Conservation (phyloP, 2,888 invertebrate species). For the Calliopum simillimum region DNA sequence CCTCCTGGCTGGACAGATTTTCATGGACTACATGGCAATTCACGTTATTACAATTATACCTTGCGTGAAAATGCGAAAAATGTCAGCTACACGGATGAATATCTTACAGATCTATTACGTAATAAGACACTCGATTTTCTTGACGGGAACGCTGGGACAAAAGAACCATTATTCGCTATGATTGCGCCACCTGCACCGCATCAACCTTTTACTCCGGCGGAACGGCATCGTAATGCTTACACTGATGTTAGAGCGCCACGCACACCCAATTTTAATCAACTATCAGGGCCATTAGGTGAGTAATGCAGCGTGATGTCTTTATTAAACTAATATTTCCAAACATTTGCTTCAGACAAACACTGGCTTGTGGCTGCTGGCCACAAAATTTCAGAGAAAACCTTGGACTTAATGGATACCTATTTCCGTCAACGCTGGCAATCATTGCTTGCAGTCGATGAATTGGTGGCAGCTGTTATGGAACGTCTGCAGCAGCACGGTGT, state of each 20-base stretch:
- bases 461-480: slow-evolving; percentile 76
- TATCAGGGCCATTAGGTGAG: slow-evolving; percentile 58
- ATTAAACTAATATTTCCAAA: slow-evolving; percentile 1
- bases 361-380: slow-evolving; percentile 78
- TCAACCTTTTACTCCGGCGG: slow-evolving; percentile 86
- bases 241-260: slow-evolving; percentile 73
- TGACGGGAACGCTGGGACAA: slow-evolving; percentile 22
- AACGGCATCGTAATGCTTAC: slow-evolving; percentile 75
- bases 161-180: slow-evolving; percentile 79
- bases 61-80: slow-evolving; percentile 83
- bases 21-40: slow-evolving; percentile 90
- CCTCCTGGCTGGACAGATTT: slow-evolving; percentile 91
- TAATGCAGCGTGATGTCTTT: slow-evolving; percentile 22
- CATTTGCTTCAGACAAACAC: slow-evolving; percentile 77
- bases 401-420: slow-evolving; percentile 76
- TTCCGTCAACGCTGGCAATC: slow-evolving; percentile 84
- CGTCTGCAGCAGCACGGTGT: slow-evolving; percentile 70
- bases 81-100: slow-evolving; percentile 75
- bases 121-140: slow-evolving; percentile 54
- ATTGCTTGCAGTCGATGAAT: slow-evolving; percentile 87
- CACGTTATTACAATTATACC: slow-evolving; percentile 90
- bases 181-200: slow-evolving; percentile 91
- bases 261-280: slow-evolving; percentile 76
- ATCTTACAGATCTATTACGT: slow-evolving; percentile 86
- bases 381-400: slow-evolving; percentile 72